Evolutionary conservation across 2,888 invertebrate genomes (phyloP).

Genomic region (Patella pellucida): DNA sequence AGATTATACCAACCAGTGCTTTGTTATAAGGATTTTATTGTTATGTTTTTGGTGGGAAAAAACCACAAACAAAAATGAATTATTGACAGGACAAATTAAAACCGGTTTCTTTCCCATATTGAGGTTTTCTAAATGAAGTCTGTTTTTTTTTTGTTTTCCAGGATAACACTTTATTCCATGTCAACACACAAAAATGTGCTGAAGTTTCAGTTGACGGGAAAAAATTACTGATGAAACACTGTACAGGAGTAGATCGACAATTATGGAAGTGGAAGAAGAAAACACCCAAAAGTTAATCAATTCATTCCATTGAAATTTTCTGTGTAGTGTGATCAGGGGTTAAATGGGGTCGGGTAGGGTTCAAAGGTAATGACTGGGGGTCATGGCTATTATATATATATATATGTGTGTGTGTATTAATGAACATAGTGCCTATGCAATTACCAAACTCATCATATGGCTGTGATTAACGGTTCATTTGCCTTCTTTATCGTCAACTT

Average conservation of each 20-base stretch:
- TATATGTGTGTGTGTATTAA: too few relatives aligned
- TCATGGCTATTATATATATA: too few relatives aligned
- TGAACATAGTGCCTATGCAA: not conserved
- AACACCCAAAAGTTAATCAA: conserved; percentile 24
- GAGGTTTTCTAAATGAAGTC: not conserved
- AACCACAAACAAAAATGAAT: too few relatives aligned
- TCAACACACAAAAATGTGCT: conserved; percentile 67
- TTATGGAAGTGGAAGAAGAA: conserved; percentile 69
- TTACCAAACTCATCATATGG: not conserved
- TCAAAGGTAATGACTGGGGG: not conserved
- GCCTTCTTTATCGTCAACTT: not conserved
- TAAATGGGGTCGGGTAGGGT: not conserved
- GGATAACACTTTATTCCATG: conserved; percentile 65
- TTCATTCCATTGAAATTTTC: not conserved
- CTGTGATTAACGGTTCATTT: not conserved
- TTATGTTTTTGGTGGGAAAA: too few relatives aligned
- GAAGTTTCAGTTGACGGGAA: conserved; percentile 65
- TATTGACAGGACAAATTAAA: too few relatives aligned
- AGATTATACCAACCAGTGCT: too few relatives aligned
- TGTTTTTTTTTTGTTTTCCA: conserved; percentile 34
- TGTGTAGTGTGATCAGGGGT: not conserved
- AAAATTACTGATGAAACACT: conserved; percentile 63
- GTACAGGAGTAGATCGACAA: conserved; percentile 64
- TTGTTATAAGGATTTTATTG: too few relatives aligned
- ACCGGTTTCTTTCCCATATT: too few relatives aligned